These are phyloP conservation scores for Oreortyx pictus DNA, from an alignment of 2,797 vertebrate genomes.

Conservation along the genomic window DNA sequence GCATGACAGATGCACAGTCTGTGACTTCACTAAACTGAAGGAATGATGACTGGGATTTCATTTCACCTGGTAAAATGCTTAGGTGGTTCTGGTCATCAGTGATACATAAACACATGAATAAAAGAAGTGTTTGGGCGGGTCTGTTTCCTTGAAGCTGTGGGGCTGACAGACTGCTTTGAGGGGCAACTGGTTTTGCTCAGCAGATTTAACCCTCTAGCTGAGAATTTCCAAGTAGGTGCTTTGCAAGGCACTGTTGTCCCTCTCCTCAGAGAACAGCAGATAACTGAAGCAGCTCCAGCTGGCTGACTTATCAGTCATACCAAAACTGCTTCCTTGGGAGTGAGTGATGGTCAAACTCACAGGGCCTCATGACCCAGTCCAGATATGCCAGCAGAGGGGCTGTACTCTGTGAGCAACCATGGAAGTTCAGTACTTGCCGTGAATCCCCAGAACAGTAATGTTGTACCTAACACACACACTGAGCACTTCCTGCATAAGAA, in stretches of 20 bases:
- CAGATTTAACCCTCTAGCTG: not conserved
- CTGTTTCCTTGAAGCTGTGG: not conserved
- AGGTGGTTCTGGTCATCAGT: not conserved
- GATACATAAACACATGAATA: not conserved
- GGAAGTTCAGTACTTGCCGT: not conserved
- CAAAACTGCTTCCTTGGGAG: not conserved
- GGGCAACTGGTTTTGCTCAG: not conserved
- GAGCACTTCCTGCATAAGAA: not conserved
- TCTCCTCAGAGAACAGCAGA: not conserved
- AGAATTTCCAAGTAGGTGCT: not conserved
- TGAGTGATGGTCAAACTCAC: not conserved
- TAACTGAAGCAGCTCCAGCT: not conserved
- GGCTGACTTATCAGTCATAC: not conserved
- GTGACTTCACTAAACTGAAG: not conserved
- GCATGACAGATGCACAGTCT: not conserved
- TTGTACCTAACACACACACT: not conserved
- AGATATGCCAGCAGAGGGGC: not conserved
- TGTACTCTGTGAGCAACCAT: not conserved
- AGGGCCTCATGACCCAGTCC: not conserved
- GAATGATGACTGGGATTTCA: not conserved
- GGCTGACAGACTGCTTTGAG: not conserved
- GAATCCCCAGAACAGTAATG: fast-evolving
- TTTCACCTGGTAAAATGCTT: not conserved
- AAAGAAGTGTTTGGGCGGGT: not conserved
- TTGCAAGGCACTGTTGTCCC: not conserved